Conservation (phyloP, 2,888 invertebrate species). For the Brassicogethes aeneus region DNA sequence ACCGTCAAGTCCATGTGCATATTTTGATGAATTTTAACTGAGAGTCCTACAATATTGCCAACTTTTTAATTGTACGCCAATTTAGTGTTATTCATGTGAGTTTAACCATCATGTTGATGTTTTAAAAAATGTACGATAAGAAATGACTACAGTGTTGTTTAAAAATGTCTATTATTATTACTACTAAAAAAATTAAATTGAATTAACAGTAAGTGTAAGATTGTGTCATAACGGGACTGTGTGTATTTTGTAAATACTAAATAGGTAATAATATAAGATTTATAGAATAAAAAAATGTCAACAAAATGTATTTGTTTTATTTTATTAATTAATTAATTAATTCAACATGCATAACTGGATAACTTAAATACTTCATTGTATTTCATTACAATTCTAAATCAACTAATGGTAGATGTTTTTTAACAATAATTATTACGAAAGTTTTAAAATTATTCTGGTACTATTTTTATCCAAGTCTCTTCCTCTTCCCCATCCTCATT, state of each 20-base stretch:
- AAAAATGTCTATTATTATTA: too few relatives aligned
- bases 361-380: too few relatives aligned
- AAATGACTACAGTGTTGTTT: not conserved
- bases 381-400: too few relatives aligned
- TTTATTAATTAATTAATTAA: not conserved
- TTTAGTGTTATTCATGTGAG: too few relatives aligned
- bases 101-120: too few relatives aligned
- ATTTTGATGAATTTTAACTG: too few relatives aligned
- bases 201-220: slow-evolving; percentile 7
- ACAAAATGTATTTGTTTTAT: not conserved
- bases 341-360: not conserved
- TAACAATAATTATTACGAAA: too few relatives aligned
- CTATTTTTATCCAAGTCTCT: slow-evolving; percentile 41
- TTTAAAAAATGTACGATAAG: too few relatives aligned
- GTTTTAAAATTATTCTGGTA: slow-evolving; percentile 26
- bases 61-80: slow-evolving; percentile 1
- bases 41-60: too few relatives aligned
- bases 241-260: slow-evolving; percentile 39
- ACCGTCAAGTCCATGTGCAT: too few relatives aligned
- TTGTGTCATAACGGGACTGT: slow-evolving; percentile 29
- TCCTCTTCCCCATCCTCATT: slow-evolving; percentile 39
- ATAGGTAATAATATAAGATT: slow-evolving; percentile 32
- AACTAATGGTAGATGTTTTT: too few relatives aligned
- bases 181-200: slow-evolving; percentile 14
- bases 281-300: slow-evolving; percentile 30